These are phyloP conservation scores for Chroicocephalus ridibundus DNA, from an alignment of 2,113 vertebrate species.

Conservation along the genomic window DNA sequence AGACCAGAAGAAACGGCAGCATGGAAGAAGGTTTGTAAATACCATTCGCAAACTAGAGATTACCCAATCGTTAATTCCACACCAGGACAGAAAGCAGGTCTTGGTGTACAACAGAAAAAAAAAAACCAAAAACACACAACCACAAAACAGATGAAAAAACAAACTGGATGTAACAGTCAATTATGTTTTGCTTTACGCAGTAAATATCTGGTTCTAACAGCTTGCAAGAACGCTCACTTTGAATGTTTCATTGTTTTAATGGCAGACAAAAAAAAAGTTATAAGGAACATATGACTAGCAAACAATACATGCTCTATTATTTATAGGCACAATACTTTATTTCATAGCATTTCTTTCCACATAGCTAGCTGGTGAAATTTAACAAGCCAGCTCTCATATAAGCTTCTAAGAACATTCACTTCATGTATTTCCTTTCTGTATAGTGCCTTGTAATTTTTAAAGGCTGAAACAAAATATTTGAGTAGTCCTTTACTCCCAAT, in stretches of 20 bases:
- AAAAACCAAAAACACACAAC: background rate
- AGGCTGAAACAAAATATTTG: constrained; percentile 29
- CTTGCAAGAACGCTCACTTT: background rate
- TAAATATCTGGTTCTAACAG: background rate
- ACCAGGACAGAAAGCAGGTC: background rate
- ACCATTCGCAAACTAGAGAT: background rate
- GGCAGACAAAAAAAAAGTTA: background rate
- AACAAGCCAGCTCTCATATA: background rate
- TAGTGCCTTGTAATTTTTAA: background rate
- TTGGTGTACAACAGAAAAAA: background rate
- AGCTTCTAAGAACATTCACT: background rate
- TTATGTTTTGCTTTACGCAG: background rate
- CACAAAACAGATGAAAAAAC: background rate
- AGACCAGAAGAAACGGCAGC: background rate
- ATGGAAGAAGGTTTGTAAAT: background rate
- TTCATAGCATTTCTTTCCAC: background rate
- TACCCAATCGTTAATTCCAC: background rate
- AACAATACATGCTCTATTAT: constrained; percentile 8
- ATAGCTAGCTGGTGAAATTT: background rate
- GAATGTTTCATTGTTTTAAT: constrained; percentile 11
- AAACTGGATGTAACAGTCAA: background rate
- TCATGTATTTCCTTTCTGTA: background rate
- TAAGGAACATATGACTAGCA: background rate
- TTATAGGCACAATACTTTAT: constrained; percentile 5
- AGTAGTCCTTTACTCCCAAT: background rate